Percentiles rank a stretch among this genome's conserved stretches.
Conservation (phyloP, 2,797 vertebrate species). For the Hippoglossus hippoglossus region DNA sequence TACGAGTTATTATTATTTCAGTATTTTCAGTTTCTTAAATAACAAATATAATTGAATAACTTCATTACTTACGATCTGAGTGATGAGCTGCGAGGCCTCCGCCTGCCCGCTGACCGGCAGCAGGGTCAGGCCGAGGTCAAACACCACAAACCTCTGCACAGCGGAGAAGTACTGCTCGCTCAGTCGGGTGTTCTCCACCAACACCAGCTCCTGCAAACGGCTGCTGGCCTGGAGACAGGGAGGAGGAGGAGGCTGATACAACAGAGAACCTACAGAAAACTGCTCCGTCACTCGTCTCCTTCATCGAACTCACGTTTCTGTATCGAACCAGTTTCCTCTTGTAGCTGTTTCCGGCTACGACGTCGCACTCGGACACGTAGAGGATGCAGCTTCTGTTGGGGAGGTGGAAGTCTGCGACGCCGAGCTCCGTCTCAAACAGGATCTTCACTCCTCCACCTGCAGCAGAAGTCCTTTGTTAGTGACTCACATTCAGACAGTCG, state of each 20-base stretch:
- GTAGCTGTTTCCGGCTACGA: constrained; percentile 88
- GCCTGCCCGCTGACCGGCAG: constrained; percentile 87
- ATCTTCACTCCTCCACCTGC: constrained; percentile 84
- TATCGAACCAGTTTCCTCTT: constrained; percentile 90
- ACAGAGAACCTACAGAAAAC: no score
- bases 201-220: constrained; percentile 84
- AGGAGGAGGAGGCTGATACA: background rate
- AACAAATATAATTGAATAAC: no score
- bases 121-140: constrained; percentile 91
- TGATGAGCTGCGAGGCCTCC: constrained; percentile 90
- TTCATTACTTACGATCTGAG: constrained; percentile 85
- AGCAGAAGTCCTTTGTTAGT: background rate
- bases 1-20: no score
- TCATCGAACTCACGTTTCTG: constrained; percentile 87
- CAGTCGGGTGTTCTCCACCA: constrained; percentile 89
- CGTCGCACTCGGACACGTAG: constrained; percentile 90
- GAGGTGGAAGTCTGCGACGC: constrained; percentile 90
- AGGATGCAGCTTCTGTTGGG: constrained; percentile 88
- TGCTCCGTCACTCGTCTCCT: background rate
- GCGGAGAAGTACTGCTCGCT: constrained; percentile 89
- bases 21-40: no score
- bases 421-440: constrained; percentile 87
- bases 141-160: constrained; percentile 90
- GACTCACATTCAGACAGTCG: no score
- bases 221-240: constrained; percentile 76